Evolutionary conservation across 2,113 vertebrate species (phyloP).

Genomic region (Cyprinus carpio): DNA sequence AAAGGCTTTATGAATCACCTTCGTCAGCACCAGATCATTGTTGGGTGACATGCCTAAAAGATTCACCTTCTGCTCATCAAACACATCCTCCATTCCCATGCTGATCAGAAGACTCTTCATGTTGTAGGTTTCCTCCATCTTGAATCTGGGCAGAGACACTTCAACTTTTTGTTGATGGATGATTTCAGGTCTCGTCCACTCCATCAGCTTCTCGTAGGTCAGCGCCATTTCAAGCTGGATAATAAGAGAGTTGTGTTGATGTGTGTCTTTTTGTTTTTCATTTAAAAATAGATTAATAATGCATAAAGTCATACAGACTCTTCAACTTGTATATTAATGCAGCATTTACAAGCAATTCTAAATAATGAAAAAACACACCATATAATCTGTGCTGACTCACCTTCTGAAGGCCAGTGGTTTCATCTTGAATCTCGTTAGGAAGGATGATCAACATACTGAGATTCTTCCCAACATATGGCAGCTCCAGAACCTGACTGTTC

Average conservation of each 20-base stretch:
- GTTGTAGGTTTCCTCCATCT: slow-evolving; percentile 73
- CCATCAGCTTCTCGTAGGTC: slow-evolving; percentile 70
- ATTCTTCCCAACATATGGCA: slow-evolving; percentile 87
- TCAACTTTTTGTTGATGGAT: slow-evolving; percentile 69
- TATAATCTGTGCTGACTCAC: slow-evolving; percentile 67
- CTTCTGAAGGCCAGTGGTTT: slow-evolving; percentile 85
- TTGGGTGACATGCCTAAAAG: slow-evolving; percentile 81
- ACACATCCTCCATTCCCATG: slow-evolving; percentile 78
- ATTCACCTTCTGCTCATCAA: slow-evolving; percentile 64
- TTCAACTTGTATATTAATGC: too few species aligned
- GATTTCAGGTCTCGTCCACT: slow-evolving; percentile 67
- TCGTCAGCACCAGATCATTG: slow-evolving; percentile 78
- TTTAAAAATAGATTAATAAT: too few species aligned
- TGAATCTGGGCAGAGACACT: slow-evolving; percentile 75
- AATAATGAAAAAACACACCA: neutral
- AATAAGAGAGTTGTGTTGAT: neutral
- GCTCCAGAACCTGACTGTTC: slow-evolving; percentile 81
- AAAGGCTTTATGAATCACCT: slow-evolving; percentile 87
- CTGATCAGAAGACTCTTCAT: slow-evolving; percentile 67
- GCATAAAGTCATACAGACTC: too few species aligned
- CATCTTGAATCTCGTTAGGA: slow-evolving; percentile 80
- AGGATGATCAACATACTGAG: slow-evolving; percentile 93
- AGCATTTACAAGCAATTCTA: too few species aligned
- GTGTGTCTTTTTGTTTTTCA: too few species aligned
- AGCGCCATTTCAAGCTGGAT: slow-evolving; percentile 76